Base-by-base conservation (phyloP, 2,888 invertebrate species). In the Drosophila leonis region DNA sequence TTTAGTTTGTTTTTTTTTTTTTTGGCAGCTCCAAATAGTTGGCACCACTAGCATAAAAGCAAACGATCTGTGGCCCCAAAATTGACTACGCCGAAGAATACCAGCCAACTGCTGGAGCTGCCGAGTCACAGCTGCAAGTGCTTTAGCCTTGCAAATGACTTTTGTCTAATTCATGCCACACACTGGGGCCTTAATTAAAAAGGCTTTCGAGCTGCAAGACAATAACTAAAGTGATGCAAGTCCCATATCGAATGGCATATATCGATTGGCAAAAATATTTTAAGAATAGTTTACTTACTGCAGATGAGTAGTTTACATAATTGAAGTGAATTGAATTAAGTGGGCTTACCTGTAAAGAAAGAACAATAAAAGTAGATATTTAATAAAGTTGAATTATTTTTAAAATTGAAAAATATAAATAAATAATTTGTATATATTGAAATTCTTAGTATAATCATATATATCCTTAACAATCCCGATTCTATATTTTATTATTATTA, bases 11-110 rank as follows among this genome's bases (percentile, higher is more conserved):
- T 72, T 67, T 68, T 27, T 61, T 2, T 63, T 66, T 52, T 80
- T 74, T 83, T 80, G 72, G 81, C 78, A 80, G 29, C 69, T 59
- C 35, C 41, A 66, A 66, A 69, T 52, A 65, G 63, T 64, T 77
- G 63, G 78, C 77, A 80, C 64, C 64, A 59, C 37, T 62, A 27
- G n/a, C 41, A 52, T 37, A 63, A 72, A 72, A 66, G 59, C 42
- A 62, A 75, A 46, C 72, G 67, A 41, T 67, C 57, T 71, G 66
- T 56, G 70, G 56, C 63, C 60, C 57, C 44, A 12, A 66, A 55
- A 71, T 61, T 57, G 61, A 37, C 57, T 67, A 31, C 15, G 24
- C 31, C 27, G 33, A 48, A 18, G 27, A 37, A 54, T 54, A 37
- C 37, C 35, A 52, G n/a, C 24, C 27, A 71, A 56, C 52, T 31